Base-by-base conservation (phyloP, 1,140 invertebrate species). In the Wasmannia auropunctata region DNA sequence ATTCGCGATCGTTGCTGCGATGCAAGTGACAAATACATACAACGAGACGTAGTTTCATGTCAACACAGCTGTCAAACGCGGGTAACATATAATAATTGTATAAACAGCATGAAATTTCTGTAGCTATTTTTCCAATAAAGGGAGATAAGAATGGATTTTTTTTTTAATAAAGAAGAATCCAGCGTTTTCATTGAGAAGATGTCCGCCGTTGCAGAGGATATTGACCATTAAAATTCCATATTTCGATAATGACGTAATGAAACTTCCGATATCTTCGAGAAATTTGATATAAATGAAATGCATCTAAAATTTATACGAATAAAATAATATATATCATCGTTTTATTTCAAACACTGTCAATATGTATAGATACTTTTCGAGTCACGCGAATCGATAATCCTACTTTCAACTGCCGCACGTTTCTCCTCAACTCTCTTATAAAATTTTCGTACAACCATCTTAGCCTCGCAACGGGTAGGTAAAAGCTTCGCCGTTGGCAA, bases 371-470 rank as follows among this genome's bases (percentile, higher is more conserved):
- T 14, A 31, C 46, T 75, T 77, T 77, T 63, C 19, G 22, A 37
- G 6, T 8, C 22, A 62, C 1, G 11, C 10, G 25, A 87, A 87
- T 87, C 81, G 43, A 69, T 83, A 72, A 79, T 65, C 34, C n/a
- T 51, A 54, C 22, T 77, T 85, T 63, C 43, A 16, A 77, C 43
- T n/a, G 14, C n/a, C 14, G 81, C 81, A n/a, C 58, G 19, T 54
- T 51, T 77, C 22, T 76, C 19, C n/a, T 46, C 67, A 19, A 74
- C n/a, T 69, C 34, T 25, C 43, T 58, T 34, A 83, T 60, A 54
- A 60, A 83, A 83, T 72, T 60, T 83, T 74, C 67, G 51, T 74
- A 58, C 49, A 56, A 81, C 11, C 65, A 72, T 56, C 25, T 72
- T 58, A 72, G 65, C 14, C 25, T 70, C 8, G 37, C 37, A 34